phyloP scores from a whole-genome alignment of 2,113 vertebrate species.

The Erpornis zantholeuca region DNA sequence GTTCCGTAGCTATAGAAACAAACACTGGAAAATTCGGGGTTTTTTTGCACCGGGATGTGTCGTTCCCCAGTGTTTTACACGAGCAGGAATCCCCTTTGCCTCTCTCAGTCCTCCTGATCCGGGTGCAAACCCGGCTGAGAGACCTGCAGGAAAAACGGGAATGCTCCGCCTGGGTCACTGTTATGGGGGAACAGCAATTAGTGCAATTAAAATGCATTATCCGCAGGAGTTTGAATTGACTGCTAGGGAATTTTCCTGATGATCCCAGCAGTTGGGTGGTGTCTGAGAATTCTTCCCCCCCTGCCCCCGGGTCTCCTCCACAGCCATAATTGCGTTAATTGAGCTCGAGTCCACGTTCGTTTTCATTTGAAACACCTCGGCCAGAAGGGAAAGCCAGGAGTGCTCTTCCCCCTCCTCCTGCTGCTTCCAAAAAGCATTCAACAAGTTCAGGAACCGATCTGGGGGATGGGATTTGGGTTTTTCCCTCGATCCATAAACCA shows the following conservation, averaged over 20 bases:
- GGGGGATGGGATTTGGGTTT: not conserved
- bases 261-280: not conserved
- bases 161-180: rapidly evolving
- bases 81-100: not conserved
- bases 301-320: not conserved
- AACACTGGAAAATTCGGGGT: not conserved
- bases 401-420: not conserved
- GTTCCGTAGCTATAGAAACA: not conserved
- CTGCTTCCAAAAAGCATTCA: not conserved
- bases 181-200: not conserved
- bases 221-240: not conserved
- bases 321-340: not conserved
- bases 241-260: not conserved
- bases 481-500: not conserved
- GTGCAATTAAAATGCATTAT: not conserved
- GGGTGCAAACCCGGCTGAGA: rapidly evolving
- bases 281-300: not conserved
- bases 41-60: not conserved
- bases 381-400: not conserved
- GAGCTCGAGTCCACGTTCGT: not conserved
- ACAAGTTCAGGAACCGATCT: not conserved
- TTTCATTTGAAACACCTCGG: not conserved
- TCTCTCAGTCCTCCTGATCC: not conserved
- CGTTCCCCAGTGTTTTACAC: not conserved
- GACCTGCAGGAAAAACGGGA: not conserved